Conservation (phyloP, 2,797 vertebrate species). For the Sardinella longiceps region DNA sequence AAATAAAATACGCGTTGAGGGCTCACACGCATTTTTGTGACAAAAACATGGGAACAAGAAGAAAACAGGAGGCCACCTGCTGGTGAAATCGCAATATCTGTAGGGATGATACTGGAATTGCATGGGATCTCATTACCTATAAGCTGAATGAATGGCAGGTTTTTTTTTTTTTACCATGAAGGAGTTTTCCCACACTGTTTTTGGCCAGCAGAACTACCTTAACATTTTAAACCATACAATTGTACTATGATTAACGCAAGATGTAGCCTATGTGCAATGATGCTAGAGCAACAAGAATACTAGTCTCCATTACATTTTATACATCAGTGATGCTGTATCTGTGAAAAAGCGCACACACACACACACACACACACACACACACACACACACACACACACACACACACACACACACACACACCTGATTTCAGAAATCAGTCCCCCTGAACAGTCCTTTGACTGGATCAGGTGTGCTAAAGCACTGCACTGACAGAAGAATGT, state of each 20-base stretch:
- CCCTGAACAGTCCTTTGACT: not conserved
- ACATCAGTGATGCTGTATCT: not conserved
- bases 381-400: too few species aligned
- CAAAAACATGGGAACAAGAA: not conserved
- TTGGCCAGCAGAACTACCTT: not conserved
- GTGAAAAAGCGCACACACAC: not conserved
- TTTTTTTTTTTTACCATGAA: not conserved
- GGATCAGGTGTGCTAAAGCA: not conserved
- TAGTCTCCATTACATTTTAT: too few species aligned
- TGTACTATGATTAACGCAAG: too few species aligned
- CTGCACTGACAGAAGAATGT: not conserved
- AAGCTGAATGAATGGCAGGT: not conserved
- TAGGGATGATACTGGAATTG: not conserved
- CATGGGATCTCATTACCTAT: not conserved
- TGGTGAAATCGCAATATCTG: not conserved
- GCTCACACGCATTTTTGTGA: not conserved
- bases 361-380: too few species aligned
- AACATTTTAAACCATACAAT: too few species aligned
- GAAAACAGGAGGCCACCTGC: not conserved
- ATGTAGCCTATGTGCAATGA: too few species aligned
- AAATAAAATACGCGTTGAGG: not conserved
- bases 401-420: not conserved
- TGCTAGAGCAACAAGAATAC: too few species aligned
- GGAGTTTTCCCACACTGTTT: not conserved
- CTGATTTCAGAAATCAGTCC: not conserved